Evolutionary conservation across 2,797 vertebrate species (phyloP).

Genomic region (Eremophila alpestris): DNA sequence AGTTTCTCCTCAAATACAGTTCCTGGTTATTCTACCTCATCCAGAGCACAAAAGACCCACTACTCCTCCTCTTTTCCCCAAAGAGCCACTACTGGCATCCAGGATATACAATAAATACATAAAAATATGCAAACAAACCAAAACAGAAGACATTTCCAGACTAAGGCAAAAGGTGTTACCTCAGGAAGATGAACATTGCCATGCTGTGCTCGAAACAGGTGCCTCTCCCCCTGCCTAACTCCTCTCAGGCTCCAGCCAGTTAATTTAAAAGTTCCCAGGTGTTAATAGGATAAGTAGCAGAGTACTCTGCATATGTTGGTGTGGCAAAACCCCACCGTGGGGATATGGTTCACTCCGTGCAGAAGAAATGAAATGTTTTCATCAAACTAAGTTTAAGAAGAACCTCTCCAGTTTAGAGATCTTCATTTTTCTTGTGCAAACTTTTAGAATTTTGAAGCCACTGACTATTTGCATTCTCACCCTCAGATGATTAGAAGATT

Average conservation of each 20-base stretch:
- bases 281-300: neutral
- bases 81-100: neutral
- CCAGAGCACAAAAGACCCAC: neutral
- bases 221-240: neutral
- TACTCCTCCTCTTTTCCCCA: neutral
- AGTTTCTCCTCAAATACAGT: neutral
- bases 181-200: fast-evolving
- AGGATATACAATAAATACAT: neutral
- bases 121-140: neutral
- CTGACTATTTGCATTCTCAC: neutral
- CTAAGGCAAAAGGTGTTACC: neutral
- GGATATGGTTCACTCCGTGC: neutral
- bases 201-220: neutral
- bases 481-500: neutral
- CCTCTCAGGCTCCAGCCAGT: neutral
- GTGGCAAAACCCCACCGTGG: neutral
- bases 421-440: neutral
- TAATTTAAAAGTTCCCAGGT: neutral
- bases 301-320: neutral
- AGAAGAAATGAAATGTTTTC: neutral
- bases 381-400: neutral
- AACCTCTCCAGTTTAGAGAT: neutral
- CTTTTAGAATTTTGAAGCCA: neutral
- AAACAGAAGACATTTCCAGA: neutral
- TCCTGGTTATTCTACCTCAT: neutral